Evolutionary conservation across 2,888 invertebrate species (phyloP), one percentile per base, ranked within the genome.

Genomic region (Drosophila pseudotalamancana): DNA sequence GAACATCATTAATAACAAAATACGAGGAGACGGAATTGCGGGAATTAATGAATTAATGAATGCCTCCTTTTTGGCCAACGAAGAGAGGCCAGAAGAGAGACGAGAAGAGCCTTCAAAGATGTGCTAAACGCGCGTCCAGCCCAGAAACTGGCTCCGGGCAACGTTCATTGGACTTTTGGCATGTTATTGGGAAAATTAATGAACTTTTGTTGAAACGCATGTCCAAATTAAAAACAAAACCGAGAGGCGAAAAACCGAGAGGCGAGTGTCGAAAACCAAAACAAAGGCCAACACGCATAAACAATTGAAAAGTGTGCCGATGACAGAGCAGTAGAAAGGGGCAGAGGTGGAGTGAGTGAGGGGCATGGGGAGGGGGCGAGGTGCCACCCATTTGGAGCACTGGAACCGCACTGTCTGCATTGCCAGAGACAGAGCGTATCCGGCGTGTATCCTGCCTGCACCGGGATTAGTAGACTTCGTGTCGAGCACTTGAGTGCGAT

Each of bases 1-100:
- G 74, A 86, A 89, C 89, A 89, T 89, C 89, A 89, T 89, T 89
- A 89, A 89, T 89, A 87, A 89, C 85, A 84, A 77, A 85, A 78
- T 77, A 77, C 82, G 81, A 88, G 84, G 74, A 84, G 72, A 71
- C 49, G 56, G 78, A 79, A 63, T 59, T 69, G 53, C 61, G 60
- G 65, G 71, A 57, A 68, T 81, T 87, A n/a, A n/a, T n/a, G 68
- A 72, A 72, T 87, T 89, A 89, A 89, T 89, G 89, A 88, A 82
- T 85, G 72, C 77, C 71, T 62, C 67, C 31, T 48, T 48, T 37
- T 29, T 56, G 42, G 45, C 48, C 25, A 50, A 42, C 59, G 49
- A 39, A 19, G 1, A 29, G 43, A 43, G 19, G n/a, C n/a, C n/a
- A n/a, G n/a, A n/a, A n/a, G 14, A 11, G 11, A 11, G 27, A 27